A percentile compares a stretch with the other conserved stretches of the same genome.
Conservation (phyloP, 92 coral and sea anemone species). For the Epizoanthus rinbou region DNA sequence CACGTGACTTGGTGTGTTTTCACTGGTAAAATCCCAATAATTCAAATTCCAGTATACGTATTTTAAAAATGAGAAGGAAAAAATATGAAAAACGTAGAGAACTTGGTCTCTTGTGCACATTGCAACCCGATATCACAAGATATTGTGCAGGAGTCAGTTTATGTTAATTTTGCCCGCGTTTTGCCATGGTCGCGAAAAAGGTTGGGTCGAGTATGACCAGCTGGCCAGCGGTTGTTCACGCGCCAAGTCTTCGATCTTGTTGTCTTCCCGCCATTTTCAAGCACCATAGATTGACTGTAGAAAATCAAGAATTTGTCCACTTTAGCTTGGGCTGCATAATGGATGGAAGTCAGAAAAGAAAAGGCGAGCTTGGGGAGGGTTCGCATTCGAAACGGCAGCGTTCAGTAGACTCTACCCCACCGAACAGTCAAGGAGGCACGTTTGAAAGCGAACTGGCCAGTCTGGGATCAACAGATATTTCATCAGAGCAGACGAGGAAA, state of each 20-base stretch:
- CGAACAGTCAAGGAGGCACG: slow-evolving; percentile 66
- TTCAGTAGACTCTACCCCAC: slow-evolving; percentile 46
- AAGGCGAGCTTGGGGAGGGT: slow-evolving; percentile 56
- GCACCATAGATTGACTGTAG: background rate
- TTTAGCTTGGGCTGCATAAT: slow-evolving; percentile 27
- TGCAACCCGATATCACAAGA: too few species aligned
- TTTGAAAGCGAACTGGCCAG: slow-evolving; percentile 89
- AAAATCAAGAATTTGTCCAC: background rate
- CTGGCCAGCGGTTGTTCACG: slow-evolving; percentile 11
- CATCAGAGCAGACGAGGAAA: background rate
- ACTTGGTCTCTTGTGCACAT: too few species aligned
- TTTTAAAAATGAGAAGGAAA: too few species aligned
- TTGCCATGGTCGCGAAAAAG: too few species aligned
- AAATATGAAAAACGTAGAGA: too few species aligned
- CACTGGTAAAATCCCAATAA: too few species aligned
- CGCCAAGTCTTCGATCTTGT: background rate
- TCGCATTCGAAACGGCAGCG: slow-evolving; percentile 79
- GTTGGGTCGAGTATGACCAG: too few species aligned
- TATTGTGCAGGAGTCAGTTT: too few species aligned
- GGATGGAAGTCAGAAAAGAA: slow-evolving; percentile 79
- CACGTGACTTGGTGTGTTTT: too few species aligned
- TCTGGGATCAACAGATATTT: slow-evolving; percentile 42
- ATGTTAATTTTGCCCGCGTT: too few species aligned
- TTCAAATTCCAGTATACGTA: too few species aligned
- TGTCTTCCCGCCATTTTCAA: slow-evolving; percentile 39